phyloP scores from a whole-genome alignment of 2,797 vertebrate genomes.

The Percopsis omiscomaycus region DNA sequence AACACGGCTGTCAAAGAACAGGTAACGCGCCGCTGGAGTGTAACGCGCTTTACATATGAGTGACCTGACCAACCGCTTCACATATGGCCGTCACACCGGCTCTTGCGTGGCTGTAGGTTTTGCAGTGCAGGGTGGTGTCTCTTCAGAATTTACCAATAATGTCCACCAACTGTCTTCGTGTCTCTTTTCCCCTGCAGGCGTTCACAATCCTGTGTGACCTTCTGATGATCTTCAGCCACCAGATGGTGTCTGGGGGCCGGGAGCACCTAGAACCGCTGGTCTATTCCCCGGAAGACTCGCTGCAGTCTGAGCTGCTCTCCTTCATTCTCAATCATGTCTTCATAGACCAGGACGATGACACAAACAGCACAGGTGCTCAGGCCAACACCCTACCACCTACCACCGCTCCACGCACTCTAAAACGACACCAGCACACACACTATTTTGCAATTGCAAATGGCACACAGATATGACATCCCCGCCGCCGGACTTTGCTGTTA shows the following conservation, averaged over 20 bases:
- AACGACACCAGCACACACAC: no score
- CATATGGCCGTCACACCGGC: not conserved
- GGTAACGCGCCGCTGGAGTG: slow-evolving; percentile 71
- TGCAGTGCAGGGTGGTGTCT: no score
- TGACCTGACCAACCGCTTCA: not conserved
- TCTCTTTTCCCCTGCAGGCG: slow-evolving; percentile 76
- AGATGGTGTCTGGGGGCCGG: slow-evolving; percentile 94
- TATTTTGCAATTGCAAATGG: no score
- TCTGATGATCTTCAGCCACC: slow-evolving; percentile 99
- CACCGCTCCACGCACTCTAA: no score
- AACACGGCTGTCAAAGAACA: slow-evolving; percentile 99
- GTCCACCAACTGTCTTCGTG: not conserved
- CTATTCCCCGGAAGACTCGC: slow-evolving; percentile 90
- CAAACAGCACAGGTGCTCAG: slow-evolving; percentile 88
- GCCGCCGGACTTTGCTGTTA: no score
- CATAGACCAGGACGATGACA: slow-evolving; percentile 98
- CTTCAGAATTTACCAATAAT: not conserved
- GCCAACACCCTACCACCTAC: not conserved
- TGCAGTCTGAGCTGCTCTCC: slow-evolving; percentile 94
- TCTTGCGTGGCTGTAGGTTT: not conserved
- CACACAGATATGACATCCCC: no score
- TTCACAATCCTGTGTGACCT: slow-evolving; percentile 98
- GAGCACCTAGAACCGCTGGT: slow-evolving; percentile 93
- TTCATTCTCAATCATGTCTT: slow-evolving; percentile 99
- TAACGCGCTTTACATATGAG: not conserved